Percentiles rank a stretch among this genome's conserved stretches.
phyloP scores from a whole-genome alignment of 2,888 invertebrate species.

The Slavum lentiscoides region DNA sequence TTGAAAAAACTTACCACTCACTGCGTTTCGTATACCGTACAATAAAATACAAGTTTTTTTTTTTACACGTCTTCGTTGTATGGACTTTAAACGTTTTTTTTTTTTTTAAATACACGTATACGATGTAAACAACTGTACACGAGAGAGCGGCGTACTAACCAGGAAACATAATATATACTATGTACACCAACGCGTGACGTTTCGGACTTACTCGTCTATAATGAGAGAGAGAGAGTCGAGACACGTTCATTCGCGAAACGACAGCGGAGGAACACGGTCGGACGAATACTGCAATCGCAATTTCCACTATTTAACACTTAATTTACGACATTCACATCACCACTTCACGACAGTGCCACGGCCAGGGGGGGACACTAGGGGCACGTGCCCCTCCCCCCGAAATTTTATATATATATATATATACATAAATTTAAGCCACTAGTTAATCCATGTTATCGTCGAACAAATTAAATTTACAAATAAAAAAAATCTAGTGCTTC shows the following conservation, averaged over 20 bases:
- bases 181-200: neutral
- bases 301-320: no score
- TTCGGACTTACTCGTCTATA: neutral
- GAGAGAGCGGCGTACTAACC: neutral
- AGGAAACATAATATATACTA: neutral
- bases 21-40: neutral
- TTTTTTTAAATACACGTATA: neutral
- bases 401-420: no score
- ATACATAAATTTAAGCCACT: no score
- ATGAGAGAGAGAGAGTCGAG: neutral
- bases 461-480: no score
- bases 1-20: neutral
- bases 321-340: no score
- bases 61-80: neutral
- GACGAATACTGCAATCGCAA: no score
- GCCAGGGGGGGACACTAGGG: no score
- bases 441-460: no score
- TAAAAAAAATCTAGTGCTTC: no score
- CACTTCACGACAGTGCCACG: no score
- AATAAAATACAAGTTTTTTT: neutral
- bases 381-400: no score
- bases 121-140: neutral
- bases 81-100: neutral
- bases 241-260: constrained; percentile 3
- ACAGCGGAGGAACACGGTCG: neutral